Base-by-base conservation (phyloP, 2,113 vertebrate genomes). In the Aleadryas rufinucha region DNA sequence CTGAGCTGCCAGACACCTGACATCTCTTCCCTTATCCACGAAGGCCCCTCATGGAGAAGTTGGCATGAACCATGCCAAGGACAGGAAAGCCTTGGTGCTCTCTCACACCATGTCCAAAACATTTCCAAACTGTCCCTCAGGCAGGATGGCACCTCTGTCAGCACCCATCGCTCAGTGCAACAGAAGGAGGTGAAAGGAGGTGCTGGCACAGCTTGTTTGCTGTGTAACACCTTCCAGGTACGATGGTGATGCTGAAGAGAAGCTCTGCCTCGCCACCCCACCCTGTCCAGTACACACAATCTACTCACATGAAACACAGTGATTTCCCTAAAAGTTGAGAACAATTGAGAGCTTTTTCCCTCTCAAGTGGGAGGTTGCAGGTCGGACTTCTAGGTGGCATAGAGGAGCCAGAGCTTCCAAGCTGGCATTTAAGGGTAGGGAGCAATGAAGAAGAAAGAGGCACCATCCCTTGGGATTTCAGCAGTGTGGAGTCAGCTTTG, bases 221-320 rank as follows among this genome's bases (percentile, higher is more conserved):
- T 56, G 5, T 57, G 20, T n/a, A 49, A 77, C 31, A 24, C n/a
- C 53, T 81, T 49, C 77, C 42, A 56, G 23, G 19, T 47, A 15
- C 0, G 0, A 39, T 2, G 1, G 8, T 6, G 13, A 45, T 45
- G 64, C 30, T 66, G 70, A 83, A n/a, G 69, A 74, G 28, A 74
- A 83, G 49, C 41, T 35, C 49, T 83, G 53, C 22, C 41, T 64
- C 61, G 56, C 20, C 10, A 24, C 31, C 28, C 76, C 31, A 30
- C 31, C 24, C 33, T 28, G 42, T 14, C 47, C 68, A 50, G 14
- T 22, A 26, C 24, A 61, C 19, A 41, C 33, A 20, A 3, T 57
- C 66, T 69, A 15, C 39, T 83, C 54, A n/a, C 27, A 7, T 7
- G 22, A 94, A 81, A 41, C 7, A 7, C 0, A 2, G 8, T 28